Conservation (phyloP, 2,113 vertebrate genomes). For the Willisornis vidua region DNA sequence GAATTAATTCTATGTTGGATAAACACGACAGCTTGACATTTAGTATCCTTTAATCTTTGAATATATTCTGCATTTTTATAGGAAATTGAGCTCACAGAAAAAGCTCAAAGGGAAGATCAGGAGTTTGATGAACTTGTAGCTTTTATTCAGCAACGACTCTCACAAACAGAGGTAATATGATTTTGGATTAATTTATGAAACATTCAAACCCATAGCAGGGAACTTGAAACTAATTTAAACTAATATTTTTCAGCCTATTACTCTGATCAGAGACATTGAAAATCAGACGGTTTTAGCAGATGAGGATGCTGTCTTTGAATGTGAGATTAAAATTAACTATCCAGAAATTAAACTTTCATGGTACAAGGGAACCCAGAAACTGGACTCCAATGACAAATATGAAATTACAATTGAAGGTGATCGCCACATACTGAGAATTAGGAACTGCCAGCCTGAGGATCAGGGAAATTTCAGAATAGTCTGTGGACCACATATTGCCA, state of each 20-base stretch:
- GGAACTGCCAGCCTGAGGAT: constrained; percentile 85
- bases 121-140: constrained; percentile 89
- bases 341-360: constrained; percentile 95
- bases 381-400: constrained; percentile 87
- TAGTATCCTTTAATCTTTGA: background rate
- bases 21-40: background rate
- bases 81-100: constrained; percentile 86
- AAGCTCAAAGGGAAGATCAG: constrained; percentile 84
- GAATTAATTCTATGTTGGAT: background rate
- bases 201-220: background rate
- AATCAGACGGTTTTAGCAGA: constrained; percentile 84
- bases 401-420: constrained; percentile 86
- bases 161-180: constrained; percentile 89
- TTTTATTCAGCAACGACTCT: constrained; percentile 95
- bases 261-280: constrained; percentile 88
- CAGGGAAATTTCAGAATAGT: constrained; percentile 94
- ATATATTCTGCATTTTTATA: constrained; percentile 57
- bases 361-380: constrained; percentile 96
- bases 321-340: constrained; percentile 93
- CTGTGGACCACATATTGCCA: constrained; percentile 95
- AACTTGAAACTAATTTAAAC: constrained; percentile 23
- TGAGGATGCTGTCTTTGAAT: constrained; percentile 88
- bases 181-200: background rate
- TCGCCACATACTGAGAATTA: constrained; percentile 85
- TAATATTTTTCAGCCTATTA: constrained; percentile 86